These are phyloP conservation scores for Tympanuchus pallidicinctus DNA, from an alignment of 2,113 vertebrate genomes.

Conservation along the genomic window DNA sequence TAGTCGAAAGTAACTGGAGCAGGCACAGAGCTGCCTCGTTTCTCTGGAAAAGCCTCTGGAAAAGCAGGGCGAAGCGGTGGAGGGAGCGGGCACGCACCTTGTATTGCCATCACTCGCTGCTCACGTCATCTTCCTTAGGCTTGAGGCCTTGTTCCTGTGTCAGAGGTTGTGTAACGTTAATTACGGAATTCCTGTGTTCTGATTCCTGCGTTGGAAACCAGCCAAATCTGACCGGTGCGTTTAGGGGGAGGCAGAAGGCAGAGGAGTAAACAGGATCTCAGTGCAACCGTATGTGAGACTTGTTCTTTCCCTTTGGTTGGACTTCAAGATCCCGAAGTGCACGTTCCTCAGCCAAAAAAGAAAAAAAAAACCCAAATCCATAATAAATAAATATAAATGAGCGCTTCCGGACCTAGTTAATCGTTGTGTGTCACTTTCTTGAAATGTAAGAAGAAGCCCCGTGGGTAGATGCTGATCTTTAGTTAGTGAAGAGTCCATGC, in stretches of 20 bases:
- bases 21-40: neutral
- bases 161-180: neutral
- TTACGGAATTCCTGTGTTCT: conserved; percentile 39
- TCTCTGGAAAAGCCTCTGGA: neutral
- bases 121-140: neutral
- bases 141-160: neutral
- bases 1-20: neutral
- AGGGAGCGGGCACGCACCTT: neutral
- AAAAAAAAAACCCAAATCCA: neutral
- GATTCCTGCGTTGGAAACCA: neutral
- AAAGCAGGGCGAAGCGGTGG: neutral
- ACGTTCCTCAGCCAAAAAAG: neutral
- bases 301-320: neutral
- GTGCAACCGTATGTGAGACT: neutral
- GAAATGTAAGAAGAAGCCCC: neutral
- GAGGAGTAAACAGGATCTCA: neutral
- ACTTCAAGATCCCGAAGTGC: neutral
- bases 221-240: neutral
- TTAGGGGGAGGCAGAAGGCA: neutral
- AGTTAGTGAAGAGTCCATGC: neutral
- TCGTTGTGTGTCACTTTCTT: neutral
- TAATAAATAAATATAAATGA: neutral
- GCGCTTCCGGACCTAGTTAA: neutral
- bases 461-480: neutral
- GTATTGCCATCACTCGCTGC: neutral